Evolutionary conservation across 1,140 invertebrate genomes (phyloP).

Genomic region (Solenopsis invicta): DNA sequence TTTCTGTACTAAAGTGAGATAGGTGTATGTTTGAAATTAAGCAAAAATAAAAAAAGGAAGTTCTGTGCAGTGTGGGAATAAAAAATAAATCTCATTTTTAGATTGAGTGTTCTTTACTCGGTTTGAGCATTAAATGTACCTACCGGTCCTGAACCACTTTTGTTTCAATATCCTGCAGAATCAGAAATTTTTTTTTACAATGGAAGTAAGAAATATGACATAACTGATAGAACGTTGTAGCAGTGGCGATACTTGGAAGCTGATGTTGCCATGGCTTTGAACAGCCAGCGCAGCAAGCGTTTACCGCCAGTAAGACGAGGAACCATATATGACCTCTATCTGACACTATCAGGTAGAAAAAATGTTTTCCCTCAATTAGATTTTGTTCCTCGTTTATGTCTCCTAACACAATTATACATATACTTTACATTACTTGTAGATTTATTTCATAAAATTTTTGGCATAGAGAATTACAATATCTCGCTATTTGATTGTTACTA

Average conservation of each 20-base stretch:
- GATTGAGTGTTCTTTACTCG: background rate
- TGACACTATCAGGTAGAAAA: constrained; percentile 94
- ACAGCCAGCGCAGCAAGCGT: constrained; percentile 92
- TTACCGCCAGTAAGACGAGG: constrained; percentile 94
- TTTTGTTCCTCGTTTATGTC: constrained; percentile 72
- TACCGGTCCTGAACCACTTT: background rate
- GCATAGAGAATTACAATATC: constrained; percentile 59
- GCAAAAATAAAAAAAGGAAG: too few species aligned
- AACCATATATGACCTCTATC: constrained; percentile 94
- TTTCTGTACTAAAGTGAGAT: too few species aligned
- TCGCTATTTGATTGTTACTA: constrained; percentile 64
- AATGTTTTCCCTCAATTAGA: constrained; percentile 82
- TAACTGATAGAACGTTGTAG: constrained; percentile 87
- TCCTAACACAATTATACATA: constrained; percentile 62
- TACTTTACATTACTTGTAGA: constrained; percentile 53
- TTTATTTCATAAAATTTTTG: constrained; percentile 63
- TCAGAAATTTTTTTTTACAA: constrained; percentile 22
- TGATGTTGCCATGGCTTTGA: constrained; percentile 90
- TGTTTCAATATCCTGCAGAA: constrained; percentile 22
- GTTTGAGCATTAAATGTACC: background rate
- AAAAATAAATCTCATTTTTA: background rate
- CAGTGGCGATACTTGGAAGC: constrained; percentile 90
- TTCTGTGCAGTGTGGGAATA: too few species aligned
- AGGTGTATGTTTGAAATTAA: too few species aligned
- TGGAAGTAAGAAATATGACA: constrained; percentile 77